phyloP scores from a whole-genome alignment of 2,888 invertebrate genomes.

The Orchesellides sinensis region DNA sequence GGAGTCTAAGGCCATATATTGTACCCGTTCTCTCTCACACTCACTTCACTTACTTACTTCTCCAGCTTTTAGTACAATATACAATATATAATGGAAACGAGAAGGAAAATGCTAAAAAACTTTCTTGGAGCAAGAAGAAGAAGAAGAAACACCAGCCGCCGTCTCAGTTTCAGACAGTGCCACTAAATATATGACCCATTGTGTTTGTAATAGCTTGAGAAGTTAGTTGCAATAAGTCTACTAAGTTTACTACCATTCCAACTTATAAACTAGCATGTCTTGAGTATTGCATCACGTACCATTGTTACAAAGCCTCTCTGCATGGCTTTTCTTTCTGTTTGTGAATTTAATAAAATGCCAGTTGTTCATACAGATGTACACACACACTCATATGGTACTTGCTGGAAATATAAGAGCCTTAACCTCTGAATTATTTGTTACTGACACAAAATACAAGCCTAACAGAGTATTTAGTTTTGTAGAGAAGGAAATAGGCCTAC shows the following conservation, averaged over 20 bases:
- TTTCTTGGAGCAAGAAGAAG: slow-evolving; percentile 32
- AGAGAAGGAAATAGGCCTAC: not conserved
- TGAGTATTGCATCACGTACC: slow-evolving; percentile 7
- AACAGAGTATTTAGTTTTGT: slow-evolving; percentile 7
- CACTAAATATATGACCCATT: slow-evolving; percentile 60
- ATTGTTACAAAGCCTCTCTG: not conserved
- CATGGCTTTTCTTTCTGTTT: slow-evolving; percentile 42
- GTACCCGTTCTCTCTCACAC: slow-evolving; percentile 36
- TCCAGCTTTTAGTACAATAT: slow-evolving; percentile 47
- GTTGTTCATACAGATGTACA: slow-evolving; percentile 7
- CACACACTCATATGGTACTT: not conserved
- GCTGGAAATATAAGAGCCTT: slow-evolving; percentile 30
- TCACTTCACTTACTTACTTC: slow-evolving; percentile 27
- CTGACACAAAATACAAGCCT: slow-evolving; percentile 28
- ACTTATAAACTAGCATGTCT: slow-evolving; percentile 47
- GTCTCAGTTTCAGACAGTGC: slow-evolving; percentile 58
- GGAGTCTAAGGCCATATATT: slow-evolving; percentile 53
- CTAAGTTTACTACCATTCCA: slow-evolving; percentile 54
- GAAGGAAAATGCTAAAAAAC: slow-evolving; percentile 51
- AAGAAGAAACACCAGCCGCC: slow-evolving; percentile 29
- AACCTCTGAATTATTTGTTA: slow-evolving; percentile 55
- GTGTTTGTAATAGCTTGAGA: slow-evolving; percentile 58
- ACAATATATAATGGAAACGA: slow-evolving; percentile 27
- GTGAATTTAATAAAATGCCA: slow-evolving; percentile 40
- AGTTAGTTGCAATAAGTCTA: slow-evolving; percentile 59